A percentile compares a stretch with the other conserved stretches of the same genome.
Evolutionary conservation across 2,797 vertebrate genomes (phyloP).

Genomic region (Bufotes viridis): DNA sequence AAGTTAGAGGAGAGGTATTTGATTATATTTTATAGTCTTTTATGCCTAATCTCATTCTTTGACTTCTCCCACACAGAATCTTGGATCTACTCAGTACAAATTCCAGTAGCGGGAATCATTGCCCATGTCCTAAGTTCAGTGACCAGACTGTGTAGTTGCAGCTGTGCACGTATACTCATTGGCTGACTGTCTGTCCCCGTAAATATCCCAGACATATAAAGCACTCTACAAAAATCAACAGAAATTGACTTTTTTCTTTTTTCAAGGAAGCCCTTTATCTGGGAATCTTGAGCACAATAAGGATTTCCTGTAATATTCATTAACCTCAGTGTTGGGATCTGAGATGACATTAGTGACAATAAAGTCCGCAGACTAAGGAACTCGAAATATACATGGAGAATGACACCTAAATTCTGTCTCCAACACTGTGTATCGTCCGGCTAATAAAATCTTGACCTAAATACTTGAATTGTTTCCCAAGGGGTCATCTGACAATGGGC

Average conservation of each 20-base stretch:
- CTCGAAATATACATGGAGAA: slow-evolving; percentile 20
- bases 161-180: slow-evolving; percentile 56
- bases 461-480: slow-evolving; percentile 41
- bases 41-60: neutral
- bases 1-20: neutral
- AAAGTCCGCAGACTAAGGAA: slow-evolving; percentile 25
- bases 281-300: slow-evolving; percentile 50
- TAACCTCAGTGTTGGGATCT: slow-evolving; percentile 34
- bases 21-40: neutral
- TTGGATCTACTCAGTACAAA: neutral
- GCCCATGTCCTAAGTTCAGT: neutral
- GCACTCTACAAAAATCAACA: slow-evolving; percentile 47
- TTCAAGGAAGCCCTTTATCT: slow-evolving; percentile 59
- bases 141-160: slow-evolving; percentile 52
- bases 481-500: slow-evolving; percentile 48
- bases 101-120: slow-evolving; percentile 27
- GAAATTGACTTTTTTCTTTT: slow-evolving; percentile 12
- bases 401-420: slow-evolving; percentile 41
- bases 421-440: slow-evolving; percentile 16
- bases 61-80: neutral
- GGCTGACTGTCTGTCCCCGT: slow-evolving; percentile 29
- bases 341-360: slow-evolving; percentile 30
- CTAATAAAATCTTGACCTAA: slow-evolving; percentile 47
- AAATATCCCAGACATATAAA: slow-evolving; percentile 61
- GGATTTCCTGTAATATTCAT: slow-evolving; percentile 59